Base-by-base conservation (phyloP, 2,113 vertebrate genomes). In the Megaleporinus macrocephalus region DNA sequence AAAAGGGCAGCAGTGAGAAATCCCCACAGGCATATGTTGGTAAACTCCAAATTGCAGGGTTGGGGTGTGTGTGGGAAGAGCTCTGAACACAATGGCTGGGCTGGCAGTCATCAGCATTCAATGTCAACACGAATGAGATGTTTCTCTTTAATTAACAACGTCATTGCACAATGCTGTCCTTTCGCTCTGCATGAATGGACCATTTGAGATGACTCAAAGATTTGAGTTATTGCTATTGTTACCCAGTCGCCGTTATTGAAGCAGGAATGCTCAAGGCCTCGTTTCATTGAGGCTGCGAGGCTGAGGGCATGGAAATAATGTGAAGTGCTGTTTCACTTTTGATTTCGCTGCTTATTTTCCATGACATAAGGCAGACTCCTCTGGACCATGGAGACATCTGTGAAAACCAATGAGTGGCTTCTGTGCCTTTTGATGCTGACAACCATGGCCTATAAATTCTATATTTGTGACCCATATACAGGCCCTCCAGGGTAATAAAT, bases 11-110 rank as follows among this genome's bases (percentile, higher is more conserved):
- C 61, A 55, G 55, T 27, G 51, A 71, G 57, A 75, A 65, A n/a
- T 44, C 57, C 30, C 73, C 73, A 63, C 47, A 80, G 70, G 53
- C 83, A 78, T 85, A 82, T 86, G 44, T 47, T 84, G 81, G 84
- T 83, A 73, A 86, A 84, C 76, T 84, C 33, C 70, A 86, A 83
- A 89, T 87, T 84, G 73, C 68, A 86, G 27, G 66, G 77, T 84
- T 61, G 44, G 77, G n/a, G 68, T 76, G 51, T 6, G 30, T 89
- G 79, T 30, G 73, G 73, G 51, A 65, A 65, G 41, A 16, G 59
- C 73, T 76, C 22, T 22, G 55, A 73, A 71, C 78, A 75, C 76
- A 80, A 63, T 57, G 24, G 16, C 72, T 84, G 47, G 26, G 30
- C 53, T 36, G 27, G 65, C 73, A 79, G 53, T 68, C 44, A 76